These are phyloP conservation scores for Notarius quadriscutis DNA, from an alignment of 2,113 vertebrate species.

Conservation along the genomic window DNA sequence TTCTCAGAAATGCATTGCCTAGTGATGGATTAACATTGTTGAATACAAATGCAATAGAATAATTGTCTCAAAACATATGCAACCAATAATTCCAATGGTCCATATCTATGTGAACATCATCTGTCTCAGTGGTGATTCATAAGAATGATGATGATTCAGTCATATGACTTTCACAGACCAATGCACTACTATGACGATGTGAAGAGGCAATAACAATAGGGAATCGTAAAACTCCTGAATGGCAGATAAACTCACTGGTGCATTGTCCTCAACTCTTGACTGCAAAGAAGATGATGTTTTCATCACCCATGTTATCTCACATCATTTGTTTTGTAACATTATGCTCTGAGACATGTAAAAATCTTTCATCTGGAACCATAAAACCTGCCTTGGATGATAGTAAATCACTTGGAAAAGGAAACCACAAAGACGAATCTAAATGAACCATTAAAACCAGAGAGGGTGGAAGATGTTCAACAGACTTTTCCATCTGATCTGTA, in stretches of 20 bases:
- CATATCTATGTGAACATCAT: constrained; percentile 36
- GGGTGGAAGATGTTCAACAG: constrained; percentile 41
- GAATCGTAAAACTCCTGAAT: constrained; percentile 49
- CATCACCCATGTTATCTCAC: constrained; percentile 55
- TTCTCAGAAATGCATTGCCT: background rate
- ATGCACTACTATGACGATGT: constrained; percentile 29
- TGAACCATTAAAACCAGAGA: constrained; percentile 44
- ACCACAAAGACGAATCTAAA: constrained; percentile 46
- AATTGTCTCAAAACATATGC: constrained; percentile 11
- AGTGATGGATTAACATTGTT: background rate
- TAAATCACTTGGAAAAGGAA: constrained; percentile 49
- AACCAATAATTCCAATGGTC: constrained; percentile 30
- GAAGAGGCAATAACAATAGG: constrained; percentile 49
- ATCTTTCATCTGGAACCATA: constrained; percentile 51
- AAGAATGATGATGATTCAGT: constrained; percentile 55
- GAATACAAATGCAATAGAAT: background rate
- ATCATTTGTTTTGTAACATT: constrained; percentile 51
- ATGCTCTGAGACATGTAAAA: constrained; percentile 47
- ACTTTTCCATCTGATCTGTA: constrained; percentile 36
- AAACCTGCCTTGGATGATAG: constrained; percentile 48
- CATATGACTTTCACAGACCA: constrained; percentile 57
- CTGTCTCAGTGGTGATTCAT: constrained; percentile 39
- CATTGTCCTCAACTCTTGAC: constrained; percentile 28
- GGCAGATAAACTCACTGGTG: constrained; percentile 41
- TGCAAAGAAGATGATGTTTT: constrained; percentile 34